Evolutionary conservation across 2,113 vertebrate species (phyloP).

Genomic region (Natator depressus): DNA sequence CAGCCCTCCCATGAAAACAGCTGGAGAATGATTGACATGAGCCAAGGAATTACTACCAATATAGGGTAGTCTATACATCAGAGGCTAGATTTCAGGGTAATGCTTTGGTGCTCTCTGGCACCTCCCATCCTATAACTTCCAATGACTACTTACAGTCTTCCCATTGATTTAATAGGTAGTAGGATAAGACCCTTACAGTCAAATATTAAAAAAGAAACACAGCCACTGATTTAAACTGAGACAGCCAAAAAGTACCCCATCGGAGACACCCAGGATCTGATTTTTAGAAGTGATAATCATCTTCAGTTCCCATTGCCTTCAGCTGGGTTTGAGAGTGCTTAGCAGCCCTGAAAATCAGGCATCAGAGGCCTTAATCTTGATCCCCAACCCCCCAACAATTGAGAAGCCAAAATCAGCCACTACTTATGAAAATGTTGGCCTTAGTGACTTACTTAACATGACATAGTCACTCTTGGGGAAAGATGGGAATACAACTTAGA

Average conservation of each 20-base stretch:
- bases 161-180: too few species aligned
- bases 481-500: too few species aligned
- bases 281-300: not conserved
- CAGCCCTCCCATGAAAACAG: not conserved
- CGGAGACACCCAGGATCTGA: not conserved
- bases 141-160: too few species aligned
- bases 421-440: not conserved
- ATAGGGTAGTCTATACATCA: not conserved
- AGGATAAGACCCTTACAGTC: too few species aligned
- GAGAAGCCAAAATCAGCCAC: not conserved
- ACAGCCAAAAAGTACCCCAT: not conserved
- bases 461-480: too few species aligned
- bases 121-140: too few species aligned
- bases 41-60: not conserved
- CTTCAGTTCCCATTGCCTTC: not conserved
- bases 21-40: not conserved
- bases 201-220: too few species aligned
- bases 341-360: not conserved
- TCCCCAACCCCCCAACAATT: not conserved
- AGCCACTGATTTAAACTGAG: too few species aligned
- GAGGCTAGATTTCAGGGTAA: too few species aligned
- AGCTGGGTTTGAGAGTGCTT: not conserved
- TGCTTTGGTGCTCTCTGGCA: too few species aligned
- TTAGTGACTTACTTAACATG: rapidly evolving
- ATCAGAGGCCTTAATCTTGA: not conserved